phyloP scores from a whole-genome alignment of 2,888 invertebrate genomes.

The Shargacucullia verbasci region DNA sequence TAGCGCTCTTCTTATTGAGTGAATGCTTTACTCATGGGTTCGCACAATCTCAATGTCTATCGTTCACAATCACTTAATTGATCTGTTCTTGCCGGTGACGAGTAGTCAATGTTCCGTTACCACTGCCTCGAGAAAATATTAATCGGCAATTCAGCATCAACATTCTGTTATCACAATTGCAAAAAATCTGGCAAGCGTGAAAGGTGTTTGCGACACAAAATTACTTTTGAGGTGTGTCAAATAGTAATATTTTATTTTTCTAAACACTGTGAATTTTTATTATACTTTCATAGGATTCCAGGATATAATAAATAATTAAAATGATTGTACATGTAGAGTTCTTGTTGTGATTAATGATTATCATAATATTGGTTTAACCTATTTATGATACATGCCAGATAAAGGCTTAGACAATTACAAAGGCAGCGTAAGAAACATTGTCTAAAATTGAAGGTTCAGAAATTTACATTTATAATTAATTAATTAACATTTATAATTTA shows the following conservation, averaged over 20 bases:
- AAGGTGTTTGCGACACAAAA: constrained; percentile 1
- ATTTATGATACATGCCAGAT: constrained; percentile 15
- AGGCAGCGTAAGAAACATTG: constrained; percentile 6
- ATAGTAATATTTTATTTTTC: too few relatives aligned
- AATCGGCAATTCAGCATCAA: constrained; percentile 53
- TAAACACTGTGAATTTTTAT: too few relatives aligned
- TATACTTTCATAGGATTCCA: too few relatives aligned
- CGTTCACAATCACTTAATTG: constrained; percentile 71
- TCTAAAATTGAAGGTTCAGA: constrained; percentile 32
- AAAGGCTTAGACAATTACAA: constrained; percentile 25
- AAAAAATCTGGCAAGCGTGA: constrained; percentile 40
- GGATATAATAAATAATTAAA: too few relatives aligned
- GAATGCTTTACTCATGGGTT: constrained; percentile 42
- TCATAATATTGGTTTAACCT: constrained; percentile 6
- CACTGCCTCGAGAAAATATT: constrained; percentile 57
- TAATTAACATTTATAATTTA: too few relatives aligned
- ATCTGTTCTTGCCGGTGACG: constrained; percentile 64
- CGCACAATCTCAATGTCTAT: constrained; percentile 54
- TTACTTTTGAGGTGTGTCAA: too few relatives aligned
- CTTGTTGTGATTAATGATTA: too few relatives aligned
- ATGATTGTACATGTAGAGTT: too few relatives aligned
- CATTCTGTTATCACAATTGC: constrained; percentile 59
- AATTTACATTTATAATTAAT: constrained; percentile 36
- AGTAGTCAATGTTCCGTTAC: constrained; percentile 66
- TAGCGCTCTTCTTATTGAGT: constrained; percentile 14